Base-by-base conservation (phyloP, 2,888 invertebrate genomes). In the Terebella lapidaria region DNA sequence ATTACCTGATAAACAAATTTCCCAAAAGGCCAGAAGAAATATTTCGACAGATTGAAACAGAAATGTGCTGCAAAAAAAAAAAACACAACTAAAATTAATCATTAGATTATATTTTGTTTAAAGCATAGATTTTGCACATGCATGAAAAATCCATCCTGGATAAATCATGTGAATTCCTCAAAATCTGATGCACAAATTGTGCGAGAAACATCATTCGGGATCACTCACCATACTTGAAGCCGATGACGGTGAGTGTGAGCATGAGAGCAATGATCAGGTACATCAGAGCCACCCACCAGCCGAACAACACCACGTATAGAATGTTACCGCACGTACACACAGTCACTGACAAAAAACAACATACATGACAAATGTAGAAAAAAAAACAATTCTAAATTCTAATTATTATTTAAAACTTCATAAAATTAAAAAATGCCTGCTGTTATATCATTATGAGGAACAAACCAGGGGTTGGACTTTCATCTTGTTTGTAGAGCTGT, bases 11-110 rank as follows among this genome's bases (percentile, higher is more conserved):
- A 72, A 1, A 77, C 71, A 71, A 76, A 75, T 59, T 76, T 76
- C 22, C 75, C 75, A 72, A 77, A 77, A 3, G 77, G 77, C 77
- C 77, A 77, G 2, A 77, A 53, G 56, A 75, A 76, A 62, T 76
- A 77, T 1, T 59, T 58, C 1, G 74, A 70, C 71, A 77, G 68
- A 35, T 65, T 70, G 65, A 69, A 68, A 59, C 76, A 75, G 57
- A 72, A 75, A 22, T 45, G 35, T 24, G 64, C 73, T 73, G 68
- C 2, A 69, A 65, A 25, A 57, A 45, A 57, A 35, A 35, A 35
- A 35, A 35, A 35, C 42, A 35, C 53, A 49, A 10, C 5, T 27
- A 25, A 15, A 53, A 22, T 28, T n/a, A 35, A 55, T 18, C 5
- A 55, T 3, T 30, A 15, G 5, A 28, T 5, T 25, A 26, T 22